Evolutionary conservation across 2,113 vertebrate genomes (phyloP), one percentile per base, ranked within the genome.

Genomic region (Hippoglossus stenolepis): DNA sequence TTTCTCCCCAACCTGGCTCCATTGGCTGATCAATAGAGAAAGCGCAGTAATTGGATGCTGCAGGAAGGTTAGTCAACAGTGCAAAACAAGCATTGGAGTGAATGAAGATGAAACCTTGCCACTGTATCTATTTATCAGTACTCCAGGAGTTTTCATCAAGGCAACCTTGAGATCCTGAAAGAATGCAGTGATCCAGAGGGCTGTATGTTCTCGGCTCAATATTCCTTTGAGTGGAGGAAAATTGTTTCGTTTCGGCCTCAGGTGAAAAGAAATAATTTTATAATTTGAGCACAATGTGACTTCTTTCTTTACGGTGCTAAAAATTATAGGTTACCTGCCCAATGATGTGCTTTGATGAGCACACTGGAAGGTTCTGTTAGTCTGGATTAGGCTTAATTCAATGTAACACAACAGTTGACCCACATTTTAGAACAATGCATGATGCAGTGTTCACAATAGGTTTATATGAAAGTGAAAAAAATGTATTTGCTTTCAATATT

Each of bases 111-210:
- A 77, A 72, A 71, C 45, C 35, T 62, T 63, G 54, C 14, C 8
- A 35, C 31, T 67, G n/a, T 65, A 26, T 11, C 40, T 40, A 40
- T 12, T 13, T 12, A 40, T 12, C 15, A 49, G 17, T 68, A 70
- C 24, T 62, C 6, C 3, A 47, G 21, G 68, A 62, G 53, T 54
- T 72, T 83, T 79, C 67, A 73, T 53, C 51, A 49, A 65, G 70
- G 45, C 14, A 47, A 72, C 68, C 73, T 85, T 77, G 73, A 51
- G 20, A 57, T 24, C 76, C 21, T 76, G 73, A 84, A 81, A 77
- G 68, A 84, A 80, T 35, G 51, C 65, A 26, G 58, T 26, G 5
- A 67, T 73, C 56, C 70, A 49, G 20, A 66, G 28, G 57, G 53
- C 57, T 63, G 80, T 28, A 51, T 49, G 45, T 38, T 75, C 58